Conservation (phyloP, 2,113 vertebrate genomes). For the Ia io region DNA sequence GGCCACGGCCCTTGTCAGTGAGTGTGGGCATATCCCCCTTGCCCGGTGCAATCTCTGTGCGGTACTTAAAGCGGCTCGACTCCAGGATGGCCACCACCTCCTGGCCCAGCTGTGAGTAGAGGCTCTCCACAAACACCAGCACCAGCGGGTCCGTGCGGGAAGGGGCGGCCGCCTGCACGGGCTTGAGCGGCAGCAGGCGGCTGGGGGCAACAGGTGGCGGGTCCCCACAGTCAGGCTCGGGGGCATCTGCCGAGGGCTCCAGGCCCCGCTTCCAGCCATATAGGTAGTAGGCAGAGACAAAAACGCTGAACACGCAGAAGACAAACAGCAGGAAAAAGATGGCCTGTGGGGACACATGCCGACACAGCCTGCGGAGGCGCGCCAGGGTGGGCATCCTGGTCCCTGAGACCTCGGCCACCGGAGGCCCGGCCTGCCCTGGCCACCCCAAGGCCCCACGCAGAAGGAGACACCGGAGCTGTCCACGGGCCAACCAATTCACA, state of each 20-base stretch:
- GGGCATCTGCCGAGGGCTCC: conserved; percentile 89
- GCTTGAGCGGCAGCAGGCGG: conserved; percentile 88
- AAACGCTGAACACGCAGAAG: conserved; percentile 96
- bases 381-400: conserved; percentile 87
- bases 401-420: conserved; percentile 72
- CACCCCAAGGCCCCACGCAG: conserved; percentile 46
- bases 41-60: conserved; percentile 95
- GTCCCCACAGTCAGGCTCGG: conserved; percentile 85
- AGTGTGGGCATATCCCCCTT: conserved; percentile 98
- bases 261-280: conserved; percentile 97
- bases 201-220: conserved; percentile 90
- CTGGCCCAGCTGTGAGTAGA: conserved; percentile 97
- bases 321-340: conserved; percentile 94
- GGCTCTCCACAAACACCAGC: conserved; percentile 97
- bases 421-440: conserved; percentile 74
- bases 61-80: conserved; percentile 95
- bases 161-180: conserved; percentile 83
- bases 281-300: conserved; percentile 97
- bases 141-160: conserved; percentile 94
- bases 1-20: conserved; percentile 94
- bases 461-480: conserved; percentile 20
- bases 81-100: conserved; percentile 98
- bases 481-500: conserved; percentile 80
- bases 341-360: conserved; percentile 95
- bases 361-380: conserved; percentile 92